Conservation (phyloP, 2,888 invertebrate species). For the Seladonia tumulorum region DNA sequence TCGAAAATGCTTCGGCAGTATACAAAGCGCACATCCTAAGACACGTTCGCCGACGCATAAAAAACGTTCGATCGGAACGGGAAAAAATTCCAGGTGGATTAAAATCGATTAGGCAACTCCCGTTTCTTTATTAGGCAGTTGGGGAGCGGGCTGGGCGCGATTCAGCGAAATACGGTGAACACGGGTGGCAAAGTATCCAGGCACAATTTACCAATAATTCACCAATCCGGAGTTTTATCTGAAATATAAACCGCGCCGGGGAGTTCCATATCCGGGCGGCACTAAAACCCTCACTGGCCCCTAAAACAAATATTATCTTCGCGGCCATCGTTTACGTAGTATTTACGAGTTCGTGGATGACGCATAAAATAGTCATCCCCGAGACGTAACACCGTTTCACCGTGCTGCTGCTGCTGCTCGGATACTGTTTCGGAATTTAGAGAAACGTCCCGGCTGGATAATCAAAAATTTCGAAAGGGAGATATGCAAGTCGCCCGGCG, state of each 20-base stretch:
- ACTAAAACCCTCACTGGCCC: background rate
- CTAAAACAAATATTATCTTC: conserved; percentile 12
- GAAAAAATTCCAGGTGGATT: background rate
- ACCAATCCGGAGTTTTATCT: background rate
- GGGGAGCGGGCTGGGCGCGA: background rate
- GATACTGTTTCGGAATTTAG: background rate
- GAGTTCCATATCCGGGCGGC: background rate
- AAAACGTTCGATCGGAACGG: background rate
- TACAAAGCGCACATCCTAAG: background rate
- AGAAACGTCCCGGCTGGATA: background rate
- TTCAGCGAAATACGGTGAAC: background rate
- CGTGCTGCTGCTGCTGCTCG: background rate
- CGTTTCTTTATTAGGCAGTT: conserved; percentile 6
- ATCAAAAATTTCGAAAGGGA: conserved; percentile 14
- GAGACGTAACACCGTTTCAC: background rate
- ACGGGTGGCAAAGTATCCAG: background rate
- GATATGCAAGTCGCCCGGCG: background rate
- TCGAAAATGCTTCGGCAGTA: background rate
- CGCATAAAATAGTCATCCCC: background rate
- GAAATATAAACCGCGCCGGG: conserved; percentile 4
- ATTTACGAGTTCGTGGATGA: background rate
- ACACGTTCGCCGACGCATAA: background rate
- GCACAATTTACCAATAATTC: conserved; percentile 1
- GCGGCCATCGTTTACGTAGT: conserved; percentile 10
- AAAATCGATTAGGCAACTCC: conserved; percentile 1